A percentile compares a stretch with the other conserved stretches of the same genome.
Conservation (phyloP, 1,140 invertebrate species). For the Cydia amplana region DNA sequence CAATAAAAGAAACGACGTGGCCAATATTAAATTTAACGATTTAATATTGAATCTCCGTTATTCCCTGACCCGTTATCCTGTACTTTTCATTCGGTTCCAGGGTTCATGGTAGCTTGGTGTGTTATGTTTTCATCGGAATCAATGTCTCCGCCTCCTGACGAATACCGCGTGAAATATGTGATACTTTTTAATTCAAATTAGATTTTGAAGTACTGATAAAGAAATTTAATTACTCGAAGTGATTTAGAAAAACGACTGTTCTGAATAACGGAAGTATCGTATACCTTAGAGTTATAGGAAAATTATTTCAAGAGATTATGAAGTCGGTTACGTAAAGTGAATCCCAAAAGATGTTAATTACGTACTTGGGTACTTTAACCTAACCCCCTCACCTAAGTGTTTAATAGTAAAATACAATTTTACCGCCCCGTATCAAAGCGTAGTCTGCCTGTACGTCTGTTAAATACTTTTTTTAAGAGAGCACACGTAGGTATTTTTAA, state of each 20-base stretch:
- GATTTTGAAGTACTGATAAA: conserved; percentile 71
- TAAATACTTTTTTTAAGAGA: background rate
- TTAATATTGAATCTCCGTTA: conserved; percentile 68
- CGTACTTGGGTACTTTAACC: too few species aligned
- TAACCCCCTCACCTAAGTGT: too few species aligned
- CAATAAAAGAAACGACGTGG: conserved; percentile 73
- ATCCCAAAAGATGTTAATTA: too few species aligned
- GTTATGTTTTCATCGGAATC: conserved; percentile 47
- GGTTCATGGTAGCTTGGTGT: conserved; percentile 54
- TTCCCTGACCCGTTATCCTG: conserved; percentile 47
- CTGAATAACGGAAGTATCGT: conserved; percentile 38
- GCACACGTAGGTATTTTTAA: background rate
- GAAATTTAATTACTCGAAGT: conserved; percentile 68
- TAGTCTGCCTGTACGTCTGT: background rate
- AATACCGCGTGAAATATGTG: conserved; percentile 76
- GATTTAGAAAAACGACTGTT: conserved; percentile 58
- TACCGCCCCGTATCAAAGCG: background rate
- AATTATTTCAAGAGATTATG: background rate
- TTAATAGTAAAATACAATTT: too few species aligned
- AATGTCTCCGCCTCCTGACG: conserved; percentile 68
- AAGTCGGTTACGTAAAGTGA: background rate
- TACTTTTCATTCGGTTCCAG: conserved; percentile 38
- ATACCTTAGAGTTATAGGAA: conserved; percentile 22
- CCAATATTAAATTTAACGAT: conserved; percentile 78
- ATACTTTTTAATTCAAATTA: conserved; percentile 78